A percentile compares a stretch with the other conserved stretches of the same genome.
These are phyloP conservation scores for Hirundichthys speculiger DNA, from an alignment of 2,113 vertebrate species.

Conservation along the genomic window DNA sequence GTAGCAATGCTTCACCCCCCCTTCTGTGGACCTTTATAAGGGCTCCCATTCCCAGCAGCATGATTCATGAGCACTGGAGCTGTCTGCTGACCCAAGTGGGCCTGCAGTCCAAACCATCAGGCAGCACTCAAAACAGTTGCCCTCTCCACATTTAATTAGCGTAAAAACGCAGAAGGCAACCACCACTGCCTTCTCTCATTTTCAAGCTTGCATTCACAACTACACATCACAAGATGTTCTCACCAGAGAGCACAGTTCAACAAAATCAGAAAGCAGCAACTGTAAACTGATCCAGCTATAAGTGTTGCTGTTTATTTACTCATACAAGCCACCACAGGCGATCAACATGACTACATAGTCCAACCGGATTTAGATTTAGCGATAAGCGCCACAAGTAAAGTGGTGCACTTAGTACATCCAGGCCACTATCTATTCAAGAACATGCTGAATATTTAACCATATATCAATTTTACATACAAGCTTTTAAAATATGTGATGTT, in stretches of 20 bases:
- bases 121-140: conserved; percentile 74
- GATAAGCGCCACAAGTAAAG: conserved; percentile 67
- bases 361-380: conserved; percentile 70
- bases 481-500: conserved; percentile 81
- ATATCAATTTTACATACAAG: conserved; percentile 71
- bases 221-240: conserved; percentile 39
- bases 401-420: conserved; percentile 62
- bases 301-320: conserved; percentile 26
- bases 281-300: conserved; percentile 53
- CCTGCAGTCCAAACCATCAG: conserved; percentile 71
- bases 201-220: conserved; percentile 37
- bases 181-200: conserved; percentile 32
- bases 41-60: conserved; percentile 60
- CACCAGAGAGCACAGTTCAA: conserved; percentile 45
- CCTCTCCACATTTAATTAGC: conserved; percentile 74
- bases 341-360: conserved; percentile 49
- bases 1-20: conserved; percentile 41
- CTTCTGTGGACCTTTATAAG: conserved; percentile 47
- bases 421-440: conserved; percentile 61
- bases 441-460: conserved; percentile 76
- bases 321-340: conserved; percentile 71
- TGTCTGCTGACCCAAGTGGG: conserved; percentile 60
- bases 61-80: conserved; percentile 75
- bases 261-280: conserved; percentile 28
- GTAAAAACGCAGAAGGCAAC: conserved; percentile 47